phyloP scores from a whole-genome alignment of 2,113 vertebrate genomes.

The Scalopus aquaticus region DNA sequence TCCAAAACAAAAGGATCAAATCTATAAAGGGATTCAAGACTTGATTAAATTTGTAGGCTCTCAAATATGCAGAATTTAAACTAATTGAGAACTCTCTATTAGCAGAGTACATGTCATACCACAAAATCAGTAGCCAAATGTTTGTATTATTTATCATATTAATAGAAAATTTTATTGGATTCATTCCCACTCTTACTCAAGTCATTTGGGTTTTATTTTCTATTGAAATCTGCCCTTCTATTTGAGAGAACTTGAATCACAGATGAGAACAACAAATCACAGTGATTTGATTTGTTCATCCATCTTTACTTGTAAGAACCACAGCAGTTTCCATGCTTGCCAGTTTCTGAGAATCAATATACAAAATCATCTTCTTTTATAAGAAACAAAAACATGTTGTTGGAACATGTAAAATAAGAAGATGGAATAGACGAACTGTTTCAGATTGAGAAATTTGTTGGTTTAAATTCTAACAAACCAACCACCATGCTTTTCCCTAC shows the following conservation, averaged over 20 bases:
- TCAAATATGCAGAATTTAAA: background rate
- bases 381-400: background rate
- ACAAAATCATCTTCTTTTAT: background rate
- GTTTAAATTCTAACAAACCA: slow-evolving; percentile 53
- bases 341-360: background rate
- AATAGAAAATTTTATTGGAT: background rate
- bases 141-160: slow-evolving; percentile 18
- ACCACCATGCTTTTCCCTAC: slow-evolving; percentile 48
- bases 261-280: background rate
- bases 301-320: background rate
- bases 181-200: background rate
- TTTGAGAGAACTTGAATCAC: background rate
- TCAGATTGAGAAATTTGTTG: slow-evolving; percentile 56
- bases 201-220: background rate
- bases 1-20: slow-evolving; percentile 61
- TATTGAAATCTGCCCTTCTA: background rate
- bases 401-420: background rate
- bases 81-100: background rate
- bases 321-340: background rate
- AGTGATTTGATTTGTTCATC: background rate
- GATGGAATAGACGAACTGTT: slow-evolving; percentile 38
- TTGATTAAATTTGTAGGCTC: background rate
- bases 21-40: background rate
- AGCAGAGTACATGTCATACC: background rate
- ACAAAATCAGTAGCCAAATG: background rate